Evolutionary conservation across 2,888 invertebrate genomes (phyloP).

Genomic region (Osedax frankpressi): DNA sequence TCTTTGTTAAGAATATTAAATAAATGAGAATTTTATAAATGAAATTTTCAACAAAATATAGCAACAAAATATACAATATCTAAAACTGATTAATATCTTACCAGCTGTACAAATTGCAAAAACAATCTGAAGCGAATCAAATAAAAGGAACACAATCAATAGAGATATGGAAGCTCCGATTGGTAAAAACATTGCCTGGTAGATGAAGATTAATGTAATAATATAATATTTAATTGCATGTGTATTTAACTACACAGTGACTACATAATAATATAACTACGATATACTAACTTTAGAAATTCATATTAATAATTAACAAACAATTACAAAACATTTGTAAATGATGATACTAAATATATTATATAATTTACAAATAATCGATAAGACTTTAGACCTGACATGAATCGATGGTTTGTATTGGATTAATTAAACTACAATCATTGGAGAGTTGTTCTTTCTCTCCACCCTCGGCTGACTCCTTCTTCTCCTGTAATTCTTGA

Average conservation of each 20-base stretch:
- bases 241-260: background rate
- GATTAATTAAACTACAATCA: too few species aligned
- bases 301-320: background rate
- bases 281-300: background rate
- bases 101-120: slow-evolving; percentile 83
- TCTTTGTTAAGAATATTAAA: background rate
- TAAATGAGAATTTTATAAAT: background rate
- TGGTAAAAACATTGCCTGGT: slow-evolving; percentile 73
- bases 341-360: background rate
- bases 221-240: background rate
- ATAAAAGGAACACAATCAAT: slow-evolving; percentile 95
- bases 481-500: slow-evolving; percentile 73
- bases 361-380: background rate
- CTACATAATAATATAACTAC: background rate
- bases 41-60: background rate
- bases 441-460: background rate
- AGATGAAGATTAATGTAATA: background rate
- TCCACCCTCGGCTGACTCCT: slow-evolving; percentile 44
- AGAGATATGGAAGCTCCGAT: slow-evolving; percentile 81
- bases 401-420: slow-evolving; percentile 86
- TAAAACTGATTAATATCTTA: too few species aligned
- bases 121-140: slow-evolving; percentile 87
- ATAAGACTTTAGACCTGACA: slow-evolving; percentile 58
- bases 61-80: background rate
- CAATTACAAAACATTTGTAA: background rate